These are phyloP conservation scores for Sitta carolinensis DNA, from an alignment of 2,797 vertebrate species.

Conservation along the genomic window DNA sequence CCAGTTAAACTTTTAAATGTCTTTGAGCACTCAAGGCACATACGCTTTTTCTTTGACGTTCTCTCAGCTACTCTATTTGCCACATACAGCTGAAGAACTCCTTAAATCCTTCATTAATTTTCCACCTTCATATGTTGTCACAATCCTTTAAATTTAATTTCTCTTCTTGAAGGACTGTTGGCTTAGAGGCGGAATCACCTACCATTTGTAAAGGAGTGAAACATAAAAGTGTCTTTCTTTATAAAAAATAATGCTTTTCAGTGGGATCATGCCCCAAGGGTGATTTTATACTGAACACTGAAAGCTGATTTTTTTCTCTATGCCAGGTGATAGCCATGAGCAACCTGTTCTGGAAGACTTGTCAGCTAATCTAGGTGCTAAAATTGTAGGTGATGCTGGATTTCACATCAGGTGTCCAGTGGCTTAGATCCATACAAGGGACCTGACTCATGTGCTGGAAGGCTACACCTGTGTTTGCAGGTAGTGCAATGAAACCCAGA, in stretches of 20 bases:
- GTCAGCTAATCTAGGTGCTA: background rate
- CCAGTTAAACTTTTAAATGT: background rate
- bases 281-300: background rate
- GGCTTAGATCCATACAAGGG: background rate
- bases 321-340: background rate
- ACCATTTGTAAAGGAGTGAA: background rate
- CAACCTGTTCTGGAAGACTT: background rate
- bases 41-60: background rate
- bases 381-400: background rate
- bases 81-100: background rate
- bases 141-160: background rate
- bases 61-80: background rate
- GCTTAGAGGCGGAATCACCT: background rate
- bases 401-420: background rate
- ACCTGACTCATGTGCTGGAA: background rate
- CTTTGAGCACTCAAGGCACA: background rate
- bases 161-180: background rate
- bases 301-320: background rate
- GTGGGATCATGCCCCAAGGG: background rate
- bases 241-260: background rate
- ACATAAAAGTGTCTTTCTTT: background rate
- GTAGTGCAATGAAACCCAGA: background rate
- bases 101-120: constrained; percentile 39
- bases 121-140: background rate
- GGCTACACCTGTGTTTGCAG: background rate